A percentile compares a stretch with the other conserved stretches of the same genome.
Evolutionary conservation across 2,113 vertebrate species (phyloP).

Genomic region (Emberiza fucata): DNA sequence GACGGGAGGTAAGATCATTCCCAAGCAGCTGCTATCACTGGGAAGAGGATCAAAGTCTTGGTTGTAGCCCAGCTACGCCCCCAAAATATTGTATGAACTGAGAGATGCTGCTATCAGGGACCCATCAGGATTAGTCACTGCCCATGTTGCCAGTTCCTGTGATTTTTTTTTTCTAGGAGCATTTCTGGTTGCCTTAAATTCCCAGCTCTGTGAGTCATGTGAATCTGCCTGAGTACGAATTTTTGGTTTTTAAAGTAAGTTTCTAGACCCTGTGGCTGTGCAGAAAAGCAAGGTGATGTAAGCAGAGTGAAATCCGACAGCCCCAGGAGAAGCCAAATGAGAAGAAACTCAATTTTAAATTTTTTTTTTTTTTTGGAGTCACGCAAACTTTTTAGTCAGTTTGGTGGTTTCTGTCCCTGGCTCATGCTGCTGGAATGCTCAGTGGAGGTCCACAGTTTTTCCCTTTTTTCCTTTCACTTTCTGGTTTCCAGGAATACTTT

Average conservation of each 20-base stretch:
- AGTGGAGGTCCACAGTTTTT: not conserved
- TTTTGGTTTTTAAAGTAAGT: not conserved
- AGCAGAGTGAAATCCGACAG: not conserved
- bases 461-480: not conserved
- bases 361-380: not conserved
- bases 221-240: not conserved
- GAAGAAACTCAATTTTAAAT: not conserved
- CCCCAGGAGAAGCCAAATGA: not conserved
- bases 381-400: not conserved
- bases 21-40: not conserved
- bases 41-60: constrained; percentile 26
- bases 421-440: not conserved
- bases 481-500: not conserved
- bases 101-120: not conserved
- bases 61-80: not conserved
- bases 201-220: constrained; percentile 14
- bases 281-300: not conserved
- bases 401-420: not conserved
- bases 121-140: constrained; percentile 32
- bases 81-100: not conserved
- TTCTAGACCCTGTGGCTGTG: not conserved
- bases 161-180: not conserved
- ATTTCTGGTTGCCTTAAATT: not conserved
- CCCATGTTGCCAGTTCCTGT: not conserved
- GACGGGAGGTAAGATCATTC: not conserved